A percentile compares a stretch with the other conserved stretches of the same genome.
Evolutionary conservation across 2,888 invertebrate genomes (phyloP).

Genomic region (Norana najaformis): DNA sequence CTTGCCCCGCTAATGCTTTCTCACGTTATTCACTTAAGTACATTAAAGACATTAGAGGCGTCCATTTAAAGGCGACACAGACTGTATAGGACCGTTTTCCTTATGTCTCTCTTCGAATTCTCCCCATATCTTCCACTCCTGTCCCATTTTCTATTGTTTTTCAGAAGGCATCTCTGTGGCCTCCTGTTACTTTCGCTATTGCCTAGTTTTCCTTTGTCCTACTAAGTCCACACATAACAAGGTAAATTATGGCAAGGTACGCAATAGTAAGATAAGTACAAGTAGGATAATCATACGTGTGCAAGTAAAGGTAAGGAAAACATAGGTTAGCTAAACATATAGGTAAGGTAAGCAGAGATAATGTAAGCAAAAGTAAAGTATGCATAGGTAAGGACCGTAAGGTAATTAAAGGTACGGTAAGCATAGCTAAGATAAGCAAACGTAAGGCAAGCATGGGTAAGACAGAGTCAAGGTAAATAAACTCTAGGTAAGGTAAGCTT

Average conservation of each 20-base stretch:
- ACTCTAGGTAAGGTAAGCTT: not conserved
- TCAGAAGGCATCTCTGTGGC: not conserved
- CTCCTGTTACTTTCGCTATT: not conserved
- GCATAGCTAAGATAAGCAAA: not conserved
- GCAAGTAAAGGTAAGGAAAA: not conserved
- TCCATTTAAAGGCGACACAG: too few species aligned
- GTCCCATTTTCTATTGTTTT: not conserved
- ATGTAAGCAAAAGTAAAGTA: not conserved
- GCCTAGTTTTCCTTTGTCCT: not conserved
- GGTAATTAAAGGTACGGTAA: not conserved
- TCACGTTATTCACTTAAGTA: too few species aligned
- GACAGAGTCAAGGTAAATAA: not conserved
- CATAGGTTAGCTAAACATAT: not conserved
- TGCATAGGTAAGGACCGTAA: not conserved
- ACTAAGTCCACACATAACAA: not conserved
- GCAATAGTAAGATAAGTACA: not conserved
- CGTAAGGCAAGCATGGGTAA: not conserved
- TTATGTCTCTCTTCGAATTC: not conserved
- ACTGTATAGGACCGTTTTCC: not conserved
- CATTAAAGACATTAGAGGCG: too few species aligned
- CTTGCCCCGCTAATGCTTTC: too few species aligned
- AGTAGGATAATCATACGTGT: not conserved
- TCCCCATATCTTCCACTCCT: not conserved
- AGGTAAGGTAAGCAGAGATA: not conserved
- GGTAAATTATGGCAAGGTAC: not conserved